These are phyloP conservation scores for Dynastes tityus DNA, from an alignment of 2,888 invertebrate species.

Conservation along the genomic window DNA sequence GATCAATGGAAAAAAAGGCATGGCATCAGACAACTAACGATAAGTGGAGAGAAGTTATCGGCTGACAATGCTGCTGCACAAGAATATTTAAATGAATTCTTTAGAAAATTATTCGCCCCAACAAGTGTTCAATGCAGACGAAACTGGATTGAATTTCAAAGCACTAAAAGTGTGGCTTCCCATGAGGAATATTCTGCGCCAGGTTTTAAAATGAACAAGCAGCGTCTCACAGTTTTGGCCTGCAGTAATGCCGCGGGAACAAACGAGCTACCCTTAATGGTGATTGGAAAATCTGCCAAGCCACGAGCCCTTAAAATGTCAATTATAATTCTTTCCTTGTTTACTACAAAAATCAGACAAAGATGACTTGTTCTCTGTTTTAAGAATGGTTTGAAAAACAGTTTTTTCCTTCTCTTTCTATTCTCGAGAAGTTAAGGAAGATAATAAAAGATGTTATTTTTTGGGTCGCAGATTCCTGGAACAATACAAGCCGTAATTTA, in stretches of 20 bases:
- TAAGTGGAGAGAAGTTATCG: too few species aligned
- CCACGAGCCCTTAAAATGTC: not conserved
- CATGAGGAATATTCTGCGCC: not conserved
- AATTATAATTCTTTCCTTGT: not conserved
- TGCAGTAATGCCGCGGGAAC: too few species aligned
- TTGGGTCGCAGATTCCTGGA: too few species aligned
- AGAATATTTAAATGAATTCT: not conserved
- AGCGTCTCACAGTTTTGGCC: too few species aligned
- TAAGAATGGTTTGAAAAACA: not conserved
- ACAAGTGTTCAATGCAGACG: not conserved
- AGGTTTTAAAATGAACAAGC: not conserved
- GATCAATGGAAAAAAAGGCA: too few species aligned
- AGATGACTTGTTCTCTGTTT: not conserved
- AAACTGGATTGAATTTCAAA: too few species aligned
- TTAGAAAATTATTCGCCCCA: not conserved
- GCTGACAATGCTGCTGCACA: not conserved
- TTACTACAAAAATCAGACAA: not conserved
- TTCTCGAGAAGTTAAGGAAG: too few species aligned
- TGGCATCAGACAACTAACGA: too few species aligned
- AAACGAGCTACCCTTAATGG: not conserved
- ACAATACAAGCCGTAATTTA: too few species aligned
- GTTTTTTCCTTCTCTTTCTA: not conserved
- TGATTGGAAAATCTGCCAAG: not conserved
- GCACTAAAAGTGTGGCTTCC: not conserved
- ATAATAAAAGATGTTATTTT: too few species aligned